Conservation (phyloP, 2,113 vertebrate species). For the Sarotherodon lohbergeri region DNA sequence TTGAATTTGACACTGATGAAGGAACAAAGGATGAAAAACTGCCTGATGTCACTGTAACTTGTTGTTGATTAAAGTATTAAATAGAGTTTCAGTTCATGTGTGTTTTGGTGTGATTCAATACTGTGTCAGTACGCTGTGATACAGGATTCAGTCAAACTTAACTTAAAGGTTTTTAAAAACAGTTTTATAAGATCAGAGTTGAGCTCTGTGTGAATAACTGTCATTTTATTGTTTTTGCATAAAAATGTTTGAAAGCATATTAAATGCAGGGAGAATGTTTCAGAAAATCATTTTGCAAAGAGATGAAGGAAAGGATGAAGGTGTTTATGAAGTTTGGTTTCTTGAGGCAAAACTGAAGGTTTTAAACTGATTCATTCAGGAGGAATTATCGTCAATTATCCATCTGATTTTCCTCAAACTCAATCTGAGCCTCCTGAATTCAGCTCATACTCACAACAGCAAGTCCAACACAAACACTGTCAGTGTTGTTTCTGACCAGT, state of each 20-base stretch:
- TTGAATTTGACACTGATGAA: background rate
- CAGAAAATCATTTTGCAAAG: too few species aligned
- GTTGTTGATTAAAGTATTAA: too few species aligned
- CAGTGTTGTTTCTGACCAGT: background rate
- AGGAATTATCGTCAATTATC: background rate
- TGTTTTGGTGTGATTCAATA: too few species aligned
- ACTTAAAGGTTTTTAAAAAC: too few species aligned
- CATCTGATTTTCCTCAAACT: background rate
- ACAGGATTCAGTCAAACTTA: too few species aligned
- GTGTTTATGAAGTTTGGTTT: background rate
- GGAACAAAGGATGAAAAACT: too few species aligned
- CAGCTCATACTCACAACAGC: background rate
- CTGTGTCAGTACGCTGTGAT: too few species aligned
- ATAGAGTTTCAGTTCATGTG: too few species aligned
- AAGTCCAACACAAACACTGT: background rate
- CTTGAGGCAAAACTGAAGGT: fast-evolving
- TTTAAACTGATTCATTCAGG: fast-evolving
- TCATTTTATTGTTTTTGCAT: background rate
- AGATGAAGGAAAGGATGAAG: fast-evolving
- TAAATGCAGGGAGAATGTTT: too few species aligned
- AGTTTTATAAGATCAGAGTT: too few species aligned
- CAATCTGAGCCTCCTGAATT: background rate
- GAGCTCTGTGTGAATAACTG: background rate
- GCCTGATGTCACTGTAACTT: too few species aligned
- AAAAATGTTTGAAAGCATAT: too few species aligned